A percentile compares a stretch with the other conserved stretches of the same genome.
Conservation (phyloP, 2,113 vertebrate species). For the Sapajus apella region DNA sequence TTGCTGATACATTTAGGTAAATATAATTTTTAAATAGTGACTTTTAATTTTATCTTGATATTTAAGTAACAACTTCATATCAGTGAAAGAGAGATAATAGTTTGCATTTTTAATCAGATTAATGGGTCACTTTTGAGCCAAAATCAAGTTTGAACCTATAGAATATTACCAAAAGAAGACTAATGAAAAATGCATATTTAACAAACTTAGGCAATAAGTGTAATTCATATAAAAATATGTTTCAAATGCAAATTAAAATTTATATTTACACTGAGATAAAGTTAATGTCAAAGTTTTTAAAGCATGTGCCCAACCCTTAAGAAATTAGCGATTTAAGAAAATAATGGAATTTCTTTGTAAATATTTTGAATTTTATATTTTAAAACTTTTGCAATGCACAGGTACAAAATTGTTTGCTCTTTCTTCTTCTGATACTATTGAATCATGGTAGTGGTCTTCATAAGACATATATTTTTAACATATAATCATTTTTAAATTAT, state of each 20-base stretch:
- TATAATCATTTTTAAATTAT: not conserved
- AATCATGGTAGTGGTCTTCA: not conserved
- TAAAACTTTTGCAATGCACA: not conserved
- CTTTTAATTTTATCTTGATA: not conserved
- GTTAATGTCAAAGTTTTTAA: not conserved
- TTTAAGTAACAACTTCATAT: not conserved
- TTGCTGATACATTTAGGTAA: not conserved
- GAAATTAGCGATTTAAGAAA: not conserved
- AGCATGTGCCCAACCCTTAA: not conserved
- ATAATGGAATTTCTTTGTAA: not conserved
- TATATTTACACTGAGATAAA: not conserved
- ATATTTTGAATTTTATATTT: not conserved
- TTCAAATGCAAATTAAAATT: not conserved
- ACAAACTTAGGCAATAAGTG: not conserved
- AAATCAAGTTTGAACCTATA: not conserved
- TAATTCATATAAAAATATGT: not conserved
- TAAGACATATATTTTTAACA: not conserved
- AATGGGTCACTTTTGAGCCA: conserved; percentile 14
- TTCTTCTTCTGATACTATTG: not conserved
- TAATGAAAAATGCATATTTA: not conserved
- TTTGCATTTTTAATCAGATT: not conserved
- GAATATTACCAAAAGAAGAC: not conserved
- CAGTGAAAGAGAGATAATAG: not conserved
- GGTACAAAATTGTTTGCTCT: not conserved
- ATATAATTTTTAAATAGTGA: not conserved